Percentiles rank a stretch among this genome's conserved stretches.
These are phyloP conservation scores for Apotomis betuletana DNA, from an alignment of 2,888 invertebrate species.

Conservation along the genomic window DNA sequence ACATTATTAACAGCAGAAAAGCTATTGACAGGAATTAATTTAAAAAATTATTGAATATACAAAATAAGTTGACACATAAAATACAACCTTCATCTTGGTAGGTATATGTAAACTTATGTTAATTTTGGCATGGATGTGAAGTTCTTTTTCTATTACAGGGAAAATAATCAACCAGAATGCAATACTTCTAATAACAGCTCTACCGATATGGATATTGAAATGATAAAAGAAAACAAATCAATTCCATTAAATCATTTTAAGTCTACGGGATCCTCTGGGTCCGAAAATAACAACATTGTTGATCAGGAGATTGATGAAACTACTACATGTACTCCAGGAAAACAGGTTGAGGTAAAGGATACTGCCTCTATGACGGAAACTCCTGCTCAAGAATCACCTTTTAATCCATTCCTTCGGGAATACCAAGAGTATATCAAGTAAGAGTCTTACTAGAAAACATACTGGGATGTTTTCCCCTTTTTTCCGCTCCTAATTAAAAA, in stretches of 20 bases:
- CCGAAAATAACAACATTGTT: constrained; percentile 57
- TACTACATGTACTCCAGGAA: constrained; percentile 40
- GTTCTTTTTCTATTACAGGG: constrained; percentile 50
- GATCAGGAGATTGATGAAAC: constrained; percentile 57
- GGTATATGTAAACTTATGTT: not conserved
- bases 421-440: constrained; percentile 70
- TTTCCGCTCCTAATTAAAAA: too few species aligned
- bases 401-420: constrained; percentile 60
- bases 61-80: not conserved
- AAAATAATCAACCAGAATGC: constrained; percentile 56
- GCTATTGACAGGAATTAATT: too few species aligned
- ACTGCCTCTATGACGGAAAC: constrained; percentile 60
- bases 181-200: constrained; percentile 48
- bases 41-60: not conserved
- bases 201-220: constrained; percentile 39
- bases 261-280: constrained; percentile 58
- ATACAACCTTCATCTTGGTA: not conserved
- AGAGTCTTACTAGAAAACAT: constrained; percentile 21
- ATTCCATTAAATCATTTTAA: constrained; percentile 48
- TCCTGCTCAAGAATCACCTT: constrained; percentile 47
- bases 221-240: constrained; percentile 24
- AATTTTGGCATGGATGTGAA: too few species aligned
- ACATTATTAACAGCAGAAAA: constrained; percentile 4
- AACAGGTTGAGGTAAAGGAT: constrained; percentile 47
- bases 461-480: too few species aligned